A percentile compares a stretch with the other conserved stretches of the same genome.
Evolutionary conservation across 2,888 invertebrate species (phyloP).

Genomic region (Nycteola revayana): DNA sequence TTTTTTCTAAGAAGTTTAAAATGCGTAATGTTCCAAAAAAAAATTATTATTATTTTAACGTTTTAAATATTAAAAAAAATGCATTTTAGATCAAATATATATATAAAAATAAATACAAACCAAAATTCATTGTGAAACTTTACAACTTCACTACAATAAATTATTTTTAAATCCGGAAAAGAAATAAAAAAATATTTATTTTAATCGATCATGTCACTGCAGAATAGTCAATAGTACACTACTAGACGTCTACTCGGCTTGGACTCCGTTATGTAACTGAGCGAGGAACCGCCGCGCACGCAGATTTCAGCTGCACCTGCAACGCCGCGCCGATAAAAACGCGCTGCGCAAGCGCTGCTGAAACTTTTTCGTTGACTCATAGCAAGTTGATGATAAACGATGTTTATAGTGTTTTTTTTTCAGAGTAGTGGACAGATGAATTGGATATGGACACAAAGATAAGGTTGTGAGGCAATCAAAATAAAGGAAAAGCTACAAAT

Average conservation of each 20-base stretch:
- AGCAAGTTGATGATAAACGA: too few relatives aligned
- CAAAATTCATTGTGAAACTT: constrained; percentile 15
- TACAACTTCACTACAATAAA: background rate
- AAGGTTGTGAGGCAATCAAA: too few relatives aligned
- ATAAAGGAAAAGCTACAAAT: too few relatives aligned
- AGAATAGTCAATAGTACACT: background rate
- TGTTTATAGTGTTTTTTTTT: too few relatives aligned
- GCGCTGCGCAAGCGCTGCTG: constrained; percentile 7
- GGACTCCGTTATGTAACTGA: constrained; percentile 57
- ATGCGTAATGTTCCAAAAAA: background rate
- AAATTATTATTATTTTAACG: too few relatives aligned
- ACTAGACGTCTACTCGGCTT: constrained; percentile 26
- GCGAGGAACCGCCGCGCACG: constrained; percentile 21
- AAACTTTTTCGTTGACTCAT: too few relatives aligned
- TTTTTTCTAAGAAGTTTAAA: too few relatives aligned
- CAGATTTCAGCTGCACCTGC: constrained; percentile 29
- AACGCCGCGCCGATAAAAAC: constrained; percentile 20
- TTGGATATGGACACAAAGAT: too few relatives aligned
- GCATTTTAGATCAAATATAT: background rate
- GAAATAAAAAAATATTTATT: too few relatives aligned
- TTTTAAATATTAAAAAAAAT: background rate
- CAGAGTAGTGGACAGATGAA: too few relatives aligned
- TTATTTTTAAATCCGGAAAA: too few relatives aligned
- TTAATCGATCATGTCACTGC: background rate
- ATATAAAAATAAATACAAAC: constrained; percentile 21